These are phyloP conservation scores for Hofmannophila pseudospretella DNA, from an alignment of 2,888 invertebrate genomes.

Conservation along the genomic window DNA sequence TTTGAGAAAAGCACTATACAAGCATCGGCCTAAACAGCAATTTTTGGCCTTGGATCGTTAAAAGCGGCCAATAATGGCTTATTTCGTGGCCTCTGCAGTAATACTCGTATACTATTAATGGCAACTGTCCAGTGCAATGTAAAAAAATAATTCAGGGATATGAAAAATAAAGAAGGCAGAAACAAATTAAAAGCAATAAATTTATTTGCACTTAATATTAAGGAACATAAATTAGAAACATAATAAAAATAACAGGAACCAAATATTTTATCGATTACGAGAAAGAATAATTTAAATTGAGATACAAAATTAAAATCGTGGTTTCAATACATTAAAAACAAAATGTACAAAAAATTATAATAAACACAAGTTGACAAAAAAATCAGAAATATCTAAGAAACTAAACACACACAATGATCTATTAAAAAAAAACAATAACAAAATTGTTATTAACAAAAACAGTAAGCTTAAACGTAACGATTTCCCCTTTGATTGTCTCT, in stretches of 20 bases:
- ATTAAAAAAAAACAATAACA: constrained; percentile 62
- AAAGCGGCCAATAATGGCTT: no score
- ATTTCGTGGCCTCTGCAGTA: no score
- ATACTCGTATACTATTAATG: no score
- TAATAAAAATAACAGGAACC: constrained; percentile 78
- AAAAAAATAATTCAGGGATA: no score
- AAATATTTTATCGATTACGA: constrained; percentile 42
- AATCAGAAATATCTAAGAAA: constrained; percentile 5
- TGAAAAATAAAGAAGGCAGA: constrained; percentile 25
- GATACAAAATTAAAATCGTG: constrained; percentile 28
- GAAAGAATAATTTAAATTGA: constrained; percentile 36
- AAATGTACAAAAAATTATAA: constrained; percentile 34
- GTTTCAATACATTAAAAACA: constrained; percentile 38
- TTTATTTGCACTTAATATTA: constrained; percentile 67
- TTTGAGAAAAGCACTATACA: no score
- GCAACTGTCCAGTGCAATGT: no score
- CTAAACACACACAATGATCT: constrained; percentile 51
- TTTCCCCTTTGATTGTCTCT: constrained; percentile 54
- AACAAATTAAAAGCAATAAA: constrained; percentile 68
- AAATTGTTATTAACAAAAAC: constrained; percentile 71
- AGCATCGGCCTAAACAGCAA: no score
- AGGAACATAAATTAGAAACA: constrained; percentile 68
- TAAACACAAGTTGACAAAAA: constrained; percentile 4
- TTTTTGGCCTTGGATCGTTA: no score
- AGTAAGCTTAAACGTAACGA: constrained; percentile 74